phyloP scores from a whole-genome alignment of 2,113 vertebrate genomes.

The Archocentrus centrarchus region DNA sequence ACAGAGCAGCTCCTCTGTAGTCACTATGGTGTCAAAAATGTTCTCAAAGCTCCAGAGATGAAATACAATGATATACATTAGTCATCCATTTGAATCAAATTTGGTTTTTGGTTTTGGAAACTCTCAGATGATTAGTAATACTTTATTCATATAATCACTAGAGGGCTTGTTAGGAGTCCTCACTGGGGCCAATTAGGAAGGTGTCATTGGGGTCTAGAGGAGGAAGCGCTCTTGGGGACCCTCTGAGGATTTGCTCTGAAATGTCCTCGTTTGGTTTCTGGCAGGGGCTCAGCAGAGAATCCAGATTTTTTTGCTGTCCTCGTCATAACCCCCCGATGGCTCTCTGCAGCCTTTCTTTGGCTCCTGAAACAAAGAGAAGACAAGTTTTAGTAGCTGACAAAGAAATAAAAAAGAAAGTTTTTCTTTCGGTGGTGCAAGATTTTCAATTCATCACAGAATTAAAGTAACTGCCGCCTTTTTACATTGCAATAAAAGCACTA shows the following conservation, averaged over 20 bases:
- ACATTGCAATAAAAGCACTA: not conserved
- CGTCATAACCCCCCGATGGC: conserved; percentile 9
- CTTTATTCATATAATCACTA: conserved; percentile 41
- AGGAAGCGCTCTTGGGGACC: conserved; percentile 55
- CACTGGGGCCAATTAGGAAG: conserved; percentile 58
- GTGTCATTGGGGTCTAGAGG: conserved; percentile 63
- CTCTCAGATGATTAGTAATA: conserved; percentile 23
- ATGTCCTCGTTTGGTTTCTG: conserved; percentile 46
- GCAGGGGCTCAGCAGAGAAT: conserved; percentile 12
- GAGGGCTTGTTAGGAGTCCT: conserved; percentile 54
- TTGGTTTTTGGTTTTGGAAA: conserved; percentile 24
- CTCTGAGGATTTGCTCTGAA: conserved; percentile 67
- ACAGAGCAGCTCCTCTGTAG: not conserved
- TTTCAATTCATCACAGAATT: conserved; percentile 13
- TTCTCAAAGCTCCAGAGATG: not conserved
- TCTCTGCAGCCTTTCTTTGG: conserved; percentile 64
- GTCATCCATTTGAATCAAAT: conserved; percentile 27
- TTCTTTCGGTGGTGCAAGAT: not conserved
- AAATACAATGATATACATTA: conserved; percentile 30
- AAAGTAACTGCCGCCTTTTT: not conserved
- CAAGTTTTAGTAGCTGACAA: conserved; percentile 13
- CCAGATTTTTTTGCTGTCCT: conserved; percentile 30
- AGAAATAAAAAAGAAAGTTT: not conserved
- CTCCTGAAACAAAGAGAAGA: conserved; percentile 63
- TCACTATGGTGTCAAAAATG: not conserved